Evolutionary conservation across 2,888 invertebrate genomes (phyloP).

Genomic region (Osedax frankpressi): DNA sequence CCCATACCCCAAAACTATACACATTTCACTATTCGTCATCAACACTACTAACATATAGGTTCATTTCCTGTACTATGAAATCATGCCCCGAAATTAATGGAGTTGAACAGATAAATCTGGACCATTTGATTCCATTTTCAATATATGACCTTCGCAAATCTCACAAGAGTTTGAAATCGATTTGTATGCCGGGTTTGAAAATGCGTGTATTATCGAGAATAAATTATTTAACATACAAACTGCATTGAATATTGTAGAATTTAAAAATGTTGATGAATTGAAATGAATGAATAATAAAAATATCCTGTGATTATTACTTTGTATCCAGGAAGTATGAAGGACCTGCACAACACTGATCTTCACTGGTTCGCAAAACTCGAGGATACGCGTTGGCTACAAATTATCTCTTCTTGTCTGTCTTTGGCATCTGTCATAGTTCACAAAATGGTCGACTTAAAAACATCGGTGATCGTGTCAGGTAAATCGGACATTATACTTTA

Average conservation of each 20-base stretch:
- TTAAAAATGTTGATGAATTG: too few relatives aligned
- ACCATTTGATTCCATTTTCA: background rate
- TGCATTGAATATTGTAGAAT: too few relatives aligned
- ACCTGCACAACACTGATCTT: slow-evolving; percentile 37
- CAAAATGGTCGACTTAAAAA: slow-evolving; percentile 49
- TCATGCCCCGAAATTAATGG: background rate
- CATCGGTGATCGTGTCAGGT: slow-evolving; percentile 76
- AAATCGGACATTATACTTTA: too few relatives aligned
- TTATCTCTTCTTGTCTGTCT: slow-evolving; percentile 64
- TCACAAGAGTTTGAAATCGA: background rate
- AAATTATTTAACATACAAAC: too few relatives aligned
- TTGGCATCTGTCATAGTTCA: slow-evolving; percentile 62
- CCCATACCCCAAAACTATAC: too few relatives aligned
- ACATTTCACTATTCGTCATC: too few relatives aligned
- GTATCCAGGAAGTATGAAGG: slow-evolving; percentile 36
- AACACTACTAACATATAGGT: background rate
- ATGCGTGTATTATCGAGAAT: too few relatives aligned
- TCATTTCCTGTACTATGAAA: background rate
- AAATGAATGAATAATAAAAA: too few relatives aligned
- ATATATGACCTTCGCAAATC: background rate
- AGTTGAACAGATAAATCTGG: background rate
- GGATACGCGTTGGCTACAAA: slow-evolving; percentile 66
- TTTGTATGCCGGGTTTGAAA: background rate
- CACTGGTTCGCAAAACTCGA: slow-evolving; percentile 50
- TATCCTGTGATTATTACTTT: too few relatives aligned